Percentiles rank a stretch among this genome's conserved stretches.
phyloP scores from a whole-genome alignment of 2,888 invertebrate species.

The Drosophila nr. fundita region DNA sequence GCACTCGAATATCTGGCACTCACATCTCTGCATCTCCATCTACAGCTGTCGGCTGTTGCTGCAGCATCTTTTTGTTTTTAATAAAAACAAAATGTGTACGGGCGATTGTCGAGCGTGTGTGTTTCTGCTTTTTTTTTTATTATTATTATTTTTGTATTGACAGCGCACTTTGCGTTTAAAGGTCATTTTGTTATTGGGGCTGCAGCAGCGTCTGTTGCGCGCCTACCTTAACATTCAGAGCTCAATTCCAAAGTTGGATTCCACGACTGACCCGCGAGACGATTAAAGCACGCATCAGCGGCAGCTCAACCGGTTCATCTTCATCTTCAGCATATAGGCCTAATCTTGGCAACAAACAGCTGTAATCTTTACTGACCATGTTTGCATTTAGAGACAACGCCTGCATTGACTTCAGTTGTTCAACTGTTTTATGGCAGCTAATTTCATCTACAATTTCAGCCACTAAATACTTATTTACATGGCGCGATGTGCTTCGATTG shows the following conservation, averaged over 20 bases:
- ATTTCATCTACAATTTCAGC: conserved; percentile 30
- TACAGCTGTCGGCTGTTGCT: conserved; percentile 30
- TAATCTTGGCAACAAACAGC: conserved; percentile 48
- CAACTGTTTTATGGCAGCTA: conserved; percentile 30
- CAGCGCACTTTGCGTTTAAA: conserved; percentile 73
- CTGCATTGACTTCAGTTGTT: conserved; percentile 37
- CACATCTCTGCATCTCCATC: conserved; percentile 45
- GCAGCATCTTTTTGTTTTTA: conserved; percentile 52
- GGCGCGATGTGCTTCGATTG: conserved; percentile 47
- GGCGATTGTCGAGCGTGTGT: conserved; percentile 47
- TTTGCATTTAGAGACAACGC: conserved; percentile 39
- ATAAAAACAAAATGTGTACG: conserved; percentile 52
- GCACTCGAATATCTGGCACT: conserved; percentile 27
- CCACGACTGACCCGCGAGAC: conserved; percentile 52
- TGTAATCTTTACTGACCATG: conserved; percentile 33
- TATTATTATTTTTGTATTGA: conserved; percentile 51
- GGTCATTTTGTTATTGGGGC: conserved; percentile 74
- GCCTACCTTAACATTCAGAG: conserved; percentile 84
- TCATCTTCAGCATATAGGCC: conserved; percentile 52
- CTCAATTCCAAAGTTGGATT: conserved; percentile 74
- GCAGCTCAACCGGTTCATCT: conserved; percentile 64
- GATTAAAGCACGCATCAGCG: conserved; percentile 35
- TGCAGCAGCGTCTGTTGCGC: conserved; percentile 45
- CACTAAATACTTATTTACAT: conserved; percentile 47
- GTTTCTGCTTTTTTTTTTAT: conserved; percentile 16